A percentile compares a stretch with the other conserved stretches of the same genome.
Conservation (phyloP, 2,113 vertebrate genomes). For the Desmodus rotundus region DNA sequence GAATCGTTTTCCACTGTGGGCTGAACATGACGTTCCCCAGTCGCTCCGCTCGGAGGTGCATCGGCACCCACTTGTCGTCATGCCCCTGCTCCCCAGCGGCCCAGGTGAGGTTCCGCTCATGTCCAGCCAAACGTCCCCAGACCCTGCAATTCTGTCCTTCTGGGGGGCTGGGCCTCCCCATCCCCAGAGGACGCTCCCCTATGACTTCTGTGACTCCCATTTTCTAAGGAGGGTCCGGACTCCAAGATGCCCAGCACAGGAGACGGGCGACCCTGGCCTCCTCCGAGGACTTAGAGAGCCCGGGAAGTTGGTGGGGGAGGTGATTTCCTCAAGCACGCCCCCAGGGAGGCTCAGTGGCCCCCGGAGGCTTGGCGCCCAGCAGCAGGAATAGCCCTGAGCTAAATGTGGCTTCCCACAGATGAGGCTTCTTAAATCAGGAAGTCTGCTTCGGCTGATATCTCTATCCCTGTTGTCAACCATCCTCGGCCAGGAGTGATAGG, state of each 20-base stretch:
- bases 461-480: constrained; percentile 1
- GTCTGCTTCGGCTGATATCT: constrained; percentile 61
- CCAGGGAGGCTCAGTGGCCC: constrained; percentile 17
- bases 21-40: rapidly evolving
- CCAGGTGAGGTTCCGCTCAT: neutral
- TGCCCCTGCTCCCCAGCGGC: neutral
- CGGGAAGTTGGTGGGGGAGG: constrained; percentile 49
- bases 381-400: constrained; percentile 57
- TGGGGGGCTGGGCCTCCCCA: neutral
- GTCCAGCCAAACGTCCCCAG: neutral
- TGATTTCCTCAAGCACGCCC: constrained; percentile 55
- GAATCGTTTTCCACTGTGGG: neutral
- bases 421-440: constrained; percentile 62
- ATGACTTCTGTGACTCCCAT: neutral
- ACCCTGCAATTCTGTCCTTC: neutral
- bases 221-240: neutral
- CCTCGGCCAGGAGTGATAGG: constrained; percentile 47
- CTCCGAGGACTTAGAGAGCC: no score
- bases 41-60: neutral
- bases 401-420: constrained; percentile 59
- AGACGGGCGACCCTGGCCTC: constrained; percentile 23
- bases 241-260: neutral
- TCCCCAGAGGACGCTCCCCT: neutral
- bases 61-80: neutral
- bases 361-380: constrained; percentile 40